phyloP scores from a whole-genome alignment of 2,797 vertebrate genomes.

The Silurus aristotelis region DNA sequence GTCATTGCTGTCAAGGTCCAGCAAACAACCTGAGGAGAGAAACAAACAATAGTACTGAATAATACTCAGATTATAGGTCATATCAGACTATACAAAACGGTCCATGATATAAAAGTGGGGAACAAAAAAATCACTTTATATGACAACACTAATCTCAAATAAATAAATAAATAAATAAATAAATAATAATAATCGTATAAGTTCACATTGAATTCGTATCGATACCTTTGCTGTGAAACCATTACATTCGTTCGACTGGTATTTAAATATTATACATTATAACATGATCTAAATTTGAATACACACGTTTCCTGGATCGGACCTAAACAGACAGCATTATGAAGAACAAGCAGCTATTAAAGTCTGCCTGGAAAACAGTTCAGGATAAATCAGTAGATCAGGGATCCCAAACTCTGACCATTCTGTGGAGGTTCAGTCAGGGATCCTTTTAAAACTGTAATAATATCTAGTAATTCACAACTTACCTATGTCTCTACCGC shows the following conservation, averaged over 20 bases:
- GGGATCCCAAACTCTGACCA: not conserved
- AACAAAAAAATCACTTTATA: not conserved
- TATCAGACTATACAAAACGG: not conserved
- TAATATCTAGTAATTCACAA: not conserved
- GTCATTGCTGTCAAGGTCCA: conserved; percentile 84
- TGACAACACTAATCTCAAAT: not conserved
- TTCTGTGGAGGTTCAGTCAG: not conserved
- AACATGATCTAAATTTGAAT: not conserved
- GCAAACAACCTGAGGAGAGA: conserved; percentile 73
- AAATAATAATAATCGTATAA: not conserved
- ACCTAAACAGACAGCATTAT: not conserved
- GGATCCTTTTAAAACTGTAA: not conserved
- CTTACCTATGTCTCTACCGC: conserved; percentile 35
- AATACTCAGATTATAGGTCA: not conserved
- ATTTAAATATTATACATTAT: not conserved
- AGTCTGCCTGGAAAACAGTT: not conserved
- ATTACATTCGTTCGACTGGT: not conserved
- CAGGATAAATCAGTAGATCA: not conserved
- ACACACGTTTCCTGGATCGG: not conserved
- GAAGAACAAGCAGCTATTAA: not conserved
- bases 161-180: not conserved
- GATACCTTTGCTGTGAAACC: no score
- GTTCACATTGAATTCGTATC: no score
- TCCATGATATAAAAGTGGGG: not conserved
- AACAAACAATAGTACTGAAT: not conserved